Conservation (phyloP, 2,888 invertebrate genomes). For the Eugnorisma glareosa region DNA sequence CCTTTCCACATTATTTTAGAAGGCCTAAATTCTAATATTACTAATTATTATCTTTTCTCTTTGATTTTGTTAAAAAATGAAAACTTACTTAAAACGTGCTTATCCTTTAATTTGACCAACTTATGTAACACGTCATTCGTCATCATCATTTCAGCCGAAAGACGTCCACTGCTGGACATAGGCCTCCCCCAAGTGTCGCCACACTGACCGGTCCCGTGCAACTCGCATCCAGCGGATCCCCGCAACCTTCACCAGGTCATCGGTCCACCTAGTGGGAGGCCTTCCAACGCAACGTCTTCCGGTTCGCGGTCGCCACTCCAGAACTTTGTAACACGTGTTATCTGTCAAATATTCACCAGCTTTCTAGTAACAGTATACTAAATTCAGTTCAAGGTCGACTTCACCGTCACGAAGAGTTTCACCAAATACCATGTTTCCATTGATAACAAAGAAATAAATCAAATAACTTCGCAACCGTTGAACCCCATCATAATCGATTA, state of each 20-base stretch:
- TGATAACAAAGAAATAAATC: constrained; percentile 45
- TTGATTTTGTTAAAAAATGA: not conserved
- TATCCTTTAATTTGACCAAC: not conserved
- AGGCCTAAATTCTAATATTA: not conserved
- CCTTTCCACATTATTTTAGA: not conserved
- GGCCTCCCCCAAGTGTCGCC: no score
- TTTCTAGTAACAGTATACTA: not conserved
- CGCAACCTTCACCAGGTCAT: no score
- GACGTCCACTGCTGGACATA: no score
- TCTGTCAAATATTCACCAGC: not conserved
- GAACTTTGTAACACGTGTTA: not conserved
- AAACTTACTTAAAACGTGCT: not conserved
- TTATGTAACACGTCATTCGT: not conserved
- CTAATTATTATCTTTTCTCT: not conserved
- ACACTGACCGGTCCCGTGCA: no score
- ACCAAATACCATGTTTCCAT: not conserved
- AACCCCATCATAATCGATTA: constrained; percentile 40
- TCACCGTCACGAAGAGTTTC: not conserved
- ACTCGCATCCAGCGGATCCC: no score
- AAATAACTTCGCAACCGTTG: constrained; percentile 42
- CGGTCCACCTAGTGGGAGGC: no score
- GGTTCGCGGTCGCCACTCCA: no score
- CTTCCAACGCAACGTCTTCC: no score
- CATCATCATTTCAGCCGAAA: no score
- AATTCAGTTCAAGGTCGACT: not conserved